Percentiles rank a stretch among this genome's conserved stretches.
Evolutionary conservation across 2,797 vertebrate species (phyloP).

Genomic region (Diglossa cyanea): DNA sequence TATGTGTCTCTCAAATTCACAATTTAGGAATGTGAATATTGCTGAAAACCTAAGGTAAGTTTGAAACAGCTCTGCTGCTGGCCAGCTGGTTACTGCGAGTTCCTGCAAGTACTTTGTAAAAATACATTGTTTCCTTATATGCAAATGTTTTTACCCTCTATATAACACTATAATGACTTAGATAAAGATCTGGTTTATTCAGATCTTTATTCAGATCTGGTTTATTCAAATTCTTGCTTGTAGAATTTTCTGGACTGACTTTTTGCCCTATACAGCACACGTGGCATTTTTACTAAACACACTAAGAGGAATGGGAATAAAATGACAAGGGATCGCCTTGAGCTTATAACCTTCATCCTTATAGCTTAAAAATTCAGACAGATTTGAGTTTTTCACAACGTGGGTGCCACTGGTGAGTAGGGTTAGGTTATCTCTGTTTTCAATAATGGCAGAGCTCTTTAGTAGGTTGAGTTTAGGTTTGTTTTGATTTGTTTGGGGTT

Average conservation of each 20-base stretch:
- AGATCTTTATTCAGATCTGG: neutral
- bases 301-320: neutral
- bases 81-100: neutral
- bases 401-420: neutral
- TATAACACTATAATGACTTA: neutral
- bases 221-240: neutral
- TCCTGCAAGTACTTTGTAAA: neutral
- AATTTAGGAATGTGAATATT: neutral
- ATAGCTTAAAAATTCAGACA: neutral
- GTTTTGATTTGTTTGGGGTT: neutral
- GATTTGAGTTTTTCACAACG: accelerated
- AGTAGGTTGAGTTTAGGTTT: neutral
- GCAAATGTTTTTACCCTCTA: neutral
- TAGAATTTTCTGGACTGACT: neutral
- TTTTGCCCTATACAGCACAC: neutral
- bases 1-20: neutral
- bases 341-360: neutral
- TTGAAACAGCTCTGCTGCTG: neutral
- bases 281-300: neutral
- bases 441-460: neutral
- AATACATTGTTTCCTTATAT: neutral
- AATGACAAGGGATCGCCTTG: neutral
- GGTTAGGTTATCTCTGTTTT: neutral
- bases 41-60: neutral
- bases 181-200: neutral